Evolutionary conservation across 2,888 invertebrate genomes (phyloP), one percentile per base, ranked within the genome.

Genomic region (Xestobium rufovillosum): DNA sequence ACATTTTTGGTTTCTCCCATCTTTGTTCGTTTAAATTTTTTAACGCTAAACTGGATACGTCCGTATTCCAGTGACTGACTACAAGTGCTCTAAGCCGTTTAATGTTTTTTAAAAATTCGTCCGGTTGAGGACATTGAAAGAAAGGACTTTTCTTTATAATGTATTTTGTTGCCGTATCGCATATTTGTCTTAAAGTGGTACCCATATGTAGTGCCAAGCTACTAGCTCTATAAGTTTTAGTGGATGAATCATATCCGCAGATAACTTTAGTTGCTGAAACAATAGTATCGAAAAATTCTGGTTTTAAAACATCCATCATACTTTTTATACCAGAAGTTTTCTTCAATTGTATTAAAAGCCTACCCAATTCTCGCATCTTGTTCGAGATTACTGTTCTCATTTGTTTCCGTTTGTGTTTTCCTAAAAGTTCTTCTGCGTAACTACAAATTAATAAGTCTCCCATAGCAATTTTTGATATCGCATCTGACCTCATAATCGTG

Each of bases 401-500:
- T 35, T 29, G 35, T 13, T 11, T 11, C 6, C 35, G 28, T 29
- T 35, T 35, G 17, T 35, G 35, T 15, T 17, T 29, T 17, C 14
- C 9, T 29, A 35, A 35, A 14, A 28, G n/a, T 11, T n/a, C n/a
- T 35, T 35, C 35, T 4, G 28, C 35, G 23, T 28, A 35, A 10
- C 17, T 12, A 17, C 29, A 35, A 10, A 29, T 35, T 28, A 28
- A 27, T 6, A 35, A 9, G 14, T 35, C n/a, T n/a, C n/a, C n/a
- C n/a, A n/a, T n/a, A n/a, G n/a, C n/a, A n/a, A n/a, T n/a, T n/a
- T n/a, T n/a, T n/a, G n/a, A n/a, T n/a, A n/a, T n/a, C n/a, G n/a
- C n/a, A n/a, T n/a, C n/a, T n/a, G n/a, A n/a, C 9, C 44, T 36
- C 48, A 51, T 50, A 15, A 42, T 42, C 4, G 14, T 10, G 30